Evolutionary conservation across 1,140 invertebrate genomes (phyloP), one percentile per base, ranked within the genome.

Genomic region (Neodiprion virginianus): DNA sequence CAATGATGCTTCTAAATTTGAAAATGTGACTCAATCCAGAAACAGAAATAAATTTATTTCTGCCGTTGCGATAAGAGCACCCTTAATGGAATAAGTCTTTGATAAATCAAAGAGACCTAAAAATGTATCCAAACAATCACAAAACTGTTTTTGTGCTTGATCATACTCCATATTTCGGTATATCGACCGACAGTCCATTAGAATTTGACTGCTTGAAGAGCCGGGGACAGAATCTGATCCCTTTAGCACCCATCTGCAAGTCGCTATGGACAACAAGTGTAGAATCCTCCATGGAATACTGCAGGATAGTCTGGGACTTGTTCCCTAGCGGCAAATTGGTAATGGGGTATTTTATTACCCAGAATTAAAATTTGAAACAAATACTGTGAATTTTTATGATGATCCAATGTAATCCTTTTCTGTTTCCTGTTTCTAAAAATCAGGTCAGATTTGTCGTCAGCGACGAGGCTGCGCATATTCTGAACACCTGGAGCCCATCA

Each of bases 101-200:
- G 28, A 40, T 40, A 40, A 40, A 40, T 40, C 28, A 40, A 40
- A 40, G 28, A 40, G 28, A 40, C 5, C 28, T 40, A 40, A 40
- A 40, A 76, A 87, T 92, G 82, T 92, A 90, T 83, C 92, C 92
- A 3, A 86, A 91, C 70, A 96, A 95, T 87, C 96, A 98, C 84
- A 99, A 99, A 89, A 99, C 97, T 3, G 93, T 98, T 72, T 97
- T 99, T 88, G 95, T 99, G 3, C 86, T 99, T 73, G 98, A 99
- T 83, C 96, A 97, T 81, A 95, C 96, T 0, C 94, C 95, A 11
- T 95, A 95, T 83, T 97, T 98, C 86, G 92, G 94, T 8, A 93
- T 96, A 79, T 94, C 95, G 47, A 95, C 95, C 74, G 95, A 98
- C 79, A 93, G 93, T 86, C 92, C 92, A 23, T 92, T 98, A 74